Evolutionary conservation across 2,888 invertebrate genomes (phyloP), one percentile per base, ranked within the genome.

Genomic region (Drosophila atripex): DNA sequence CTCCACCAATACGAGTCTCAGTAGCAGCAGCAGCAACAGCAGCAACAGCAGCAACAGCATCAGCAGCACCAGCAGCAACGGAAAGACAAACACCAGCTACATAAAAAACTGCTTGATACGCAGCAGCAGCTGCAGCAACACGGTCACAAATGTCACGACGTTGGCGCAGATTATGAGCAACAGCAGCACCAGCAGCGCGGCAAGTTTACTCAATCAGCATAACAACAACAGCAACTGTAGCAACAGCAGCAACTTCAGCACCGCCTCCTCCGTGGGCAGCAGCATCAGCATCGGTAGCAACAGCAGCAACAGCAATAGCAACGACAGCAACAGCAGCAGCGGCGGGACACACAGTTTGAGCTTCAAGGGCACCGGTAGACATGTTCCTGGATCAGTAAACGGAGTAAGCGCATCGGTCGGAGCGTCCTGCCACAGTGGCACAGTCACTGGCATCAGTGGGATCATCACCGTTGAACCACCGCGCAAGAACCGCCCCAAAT

Each of bases 401-500:
- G 60, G 47, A n/a, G 12, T 58, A 12, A 9, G 39, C 74, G 78
- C 87, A 80, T 77, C 80, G 80, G 79, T 18, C 8, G 43, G 21
- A 43, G 18, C 11, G 12, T 43, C 43, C 21, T 18, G 43, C 43
- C 18, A 43, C 43, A 43, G 11, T 6, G 21, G 18, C 28, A 28
- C 28, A 6, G 43, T 18, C 11, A 21, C 71, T 23, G 45, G 72
- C 18, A 73, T 88, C 87, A 89, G 88, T 86, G 88, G 86, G 77
- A 75, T 80, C 55, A 65, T 85, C 43, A 79, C 73, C 46, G 69
- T 85, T 14, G 80, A 80, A 41, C 84, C 89, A 70, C 88, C 93
- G 93, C 73, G 95, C 90, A 94, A 95, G 90, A 93, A 94, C 76
- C 94, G 97, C 75, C 95, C 96, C 28, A 97, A 97, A 91, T 95